phyloP scores from a whole-genome alignment of 2,113 vertebrate species.

The Pycnonotus jocosus region DNA sequence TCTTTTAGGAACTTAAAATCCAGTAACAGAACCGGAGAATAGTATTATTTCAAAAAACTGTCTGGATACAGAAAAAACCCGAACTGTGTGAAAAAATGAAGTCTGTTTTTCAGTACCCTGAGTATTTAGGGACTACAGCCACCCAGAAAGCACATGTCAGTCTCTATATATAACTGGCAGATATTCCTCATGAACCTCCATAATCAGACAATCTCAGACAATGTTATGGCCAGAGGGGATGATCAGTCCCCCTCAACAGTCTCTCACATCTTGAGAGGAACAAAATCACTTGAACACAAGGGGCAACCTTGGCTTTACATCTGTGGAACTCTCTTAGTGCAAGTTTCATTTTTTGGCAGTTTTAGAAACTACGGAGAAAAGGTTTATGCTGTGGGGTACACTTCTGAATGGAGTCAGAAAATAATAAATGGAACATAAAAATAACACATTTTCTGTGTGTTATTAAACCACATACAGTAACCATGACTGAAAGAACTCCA shows the following conservation, averaged over 20 bases:
- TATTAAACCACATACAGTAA: not conserved
- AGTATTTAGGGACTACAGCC: not conserved
- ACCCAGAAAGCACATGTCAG: not conserved
- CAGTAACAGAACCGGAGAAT: not conserved
- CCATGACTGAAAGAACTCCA: not conserved
- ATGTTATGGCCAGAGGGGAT: not conserved
- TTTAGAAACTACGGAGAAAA: not conserved
- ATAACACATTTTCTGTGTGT: not conserved
- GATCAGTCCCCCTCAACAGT: not conserved
- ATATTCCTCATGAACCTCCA: not conserved
- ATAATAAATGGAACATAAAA: not conserved
- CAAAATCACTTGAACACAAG: not conserved
- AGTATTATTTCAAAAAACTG: not conserved
- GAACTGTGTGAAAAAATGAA: not conserved
- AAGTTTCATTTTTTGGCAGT: not conserved
- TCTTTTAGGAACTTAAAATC: not conserved
- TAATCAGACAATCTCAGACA: not conserved
- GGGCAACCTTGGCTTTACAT: not conserved
- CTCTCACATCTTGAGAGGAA: not conserved
- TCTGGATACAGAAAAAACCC: not conserved
- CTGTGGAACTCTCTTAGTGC: not conserved
- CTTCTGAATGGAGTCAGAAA: not conserved
- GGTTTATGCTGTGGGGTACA: not conserved
- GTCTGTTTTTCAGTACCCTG: not conserved
- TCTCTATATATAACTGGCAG: not conserved